These are phyloP conservation scores for Halichondria panicea DNA, from an alignment of 37 sponge, comb jelly and placozoan genomes.

Conservation along the genomic window DNA sequence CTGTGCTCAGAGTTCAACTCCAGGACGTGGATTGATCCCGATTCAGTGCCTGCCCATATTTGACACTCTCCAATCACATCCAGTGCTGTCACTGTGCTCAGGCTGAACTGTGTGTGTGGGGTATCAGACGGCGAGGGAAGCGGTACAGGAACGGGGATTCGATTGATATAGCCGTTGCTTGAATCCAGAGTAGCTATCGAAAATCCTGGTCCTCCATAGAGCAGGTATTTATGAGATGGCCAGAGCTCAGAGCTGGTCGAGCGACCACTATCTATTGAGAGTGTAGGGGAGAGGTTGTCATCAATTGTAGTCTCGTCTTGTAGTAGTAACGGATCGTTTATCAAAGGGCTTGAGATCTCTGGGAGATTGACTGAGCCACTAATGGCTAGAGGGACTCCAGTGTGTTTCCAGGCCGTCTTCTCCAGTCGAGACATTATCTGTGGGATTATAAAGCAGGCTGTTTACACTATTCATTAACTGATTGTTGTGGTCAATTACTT, in stretches of 20 bases:
- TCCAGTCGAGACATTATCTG: constrained; percentile 24
- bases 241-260: constrained; percentile 1
- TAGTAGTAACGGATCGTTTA: background rate
- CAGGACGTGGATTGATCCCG: constrained; percentile 58
- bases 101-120: constrained; percentile 5
- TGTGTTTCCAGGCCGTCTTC: background rate
- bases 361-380: constrained; percentile 26
- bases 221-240: constrained; percentile 27
- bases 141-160: constrained; percentile 52
- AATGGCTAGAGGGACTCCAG: constrained; percentile 8
- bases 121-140: background rate
- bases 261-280: constrained; percentile 16
- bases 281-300: constrained; percentile 7
- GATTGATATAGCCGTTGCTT: constrained; percentile 9
- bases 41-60: constrained; percentile 61
- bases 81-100: constrained; percentile 16
- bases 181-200: constrained; percentile 40
- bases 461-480: too few relatives aligned
- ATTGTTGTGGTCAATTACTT: too few relatives aligned
- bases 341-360: constrained; percentile 4
- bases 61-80: constrained; percentile 46
- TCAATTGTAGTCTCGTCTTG: constrained; percentile 7
- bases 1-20: constrained; percentile 32
- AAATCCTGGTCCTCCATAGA: constrained; percentile 62
- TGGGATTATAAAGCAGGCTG: too few relatives aligned